Conservation (phyloP, 1,140 invertebrate genomes). For the Sarcophaga peregrina region DNA sequence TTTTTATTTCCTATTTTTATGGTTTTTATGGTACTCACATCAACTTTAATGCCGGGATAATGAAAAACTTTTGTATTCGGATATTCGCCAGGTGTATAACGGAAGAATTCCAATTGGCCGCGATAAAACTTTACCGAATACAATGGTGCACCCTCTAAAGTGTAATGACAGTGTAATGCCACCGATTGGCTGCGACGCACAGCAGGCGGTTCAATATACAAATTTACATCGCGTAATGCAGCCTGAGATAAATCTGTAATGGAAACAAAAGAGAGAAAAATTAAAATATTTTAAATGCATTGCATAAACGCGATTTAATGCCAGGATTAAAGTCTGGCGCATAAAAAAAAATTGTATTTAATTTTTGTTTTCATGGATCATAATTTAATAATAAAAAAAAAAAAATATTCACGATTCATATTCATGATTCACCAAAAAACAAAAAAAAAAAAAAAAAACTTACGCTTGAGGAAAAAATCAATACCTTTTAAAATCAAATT, state of each 20-base stretch:
- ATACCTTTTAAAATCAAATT: too few species aligned
- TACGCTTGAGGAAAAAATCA: too few species aligned
- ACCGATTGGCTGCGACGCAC: constrained; percentile 76
- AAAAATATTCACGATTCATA: too few species aligned
- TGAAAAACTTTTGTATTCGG: constrained; percentile 78
- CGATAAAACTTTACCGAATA: constrained; percentile 85
- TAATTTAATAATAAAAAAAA: too few species aligned
- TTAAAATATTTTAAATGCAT: background rate
- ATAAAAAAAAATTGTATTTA: too few species aligned
- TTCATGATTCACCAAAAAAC: too few species aligned
- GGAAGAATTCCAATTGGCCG: constrained; percentile 80
- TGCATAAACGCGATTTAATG: too few species aligned
- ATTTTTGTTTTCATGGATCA: too few species aligned
- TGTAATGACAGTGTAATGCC: constrained; percentile 77
- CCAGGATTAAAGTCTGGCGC: too few species aligned
- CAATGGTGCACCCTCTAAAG: constrained; percentile 77
- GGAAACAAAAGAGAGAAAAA: background rate
- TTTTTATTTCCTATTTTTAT: constrained; percentile 4
- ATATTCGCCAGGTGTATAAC: constrained; percentile 77
- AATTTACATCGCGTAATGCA: constrained; percentile 67
- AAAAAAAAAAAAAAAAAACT: too few species aligned
- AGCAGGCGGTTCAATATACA: constrained; percentile 68
- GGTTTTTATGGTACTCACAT: constrained; percentile 80
- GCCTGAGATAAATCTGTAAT: constrained; percentile 59
- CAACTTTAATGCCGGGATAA: constrained; percentile 77